phyloP scores from a whole-genome alignment of 2,888 invertebrate species.

The Parthenolecanium corni region DNA sequence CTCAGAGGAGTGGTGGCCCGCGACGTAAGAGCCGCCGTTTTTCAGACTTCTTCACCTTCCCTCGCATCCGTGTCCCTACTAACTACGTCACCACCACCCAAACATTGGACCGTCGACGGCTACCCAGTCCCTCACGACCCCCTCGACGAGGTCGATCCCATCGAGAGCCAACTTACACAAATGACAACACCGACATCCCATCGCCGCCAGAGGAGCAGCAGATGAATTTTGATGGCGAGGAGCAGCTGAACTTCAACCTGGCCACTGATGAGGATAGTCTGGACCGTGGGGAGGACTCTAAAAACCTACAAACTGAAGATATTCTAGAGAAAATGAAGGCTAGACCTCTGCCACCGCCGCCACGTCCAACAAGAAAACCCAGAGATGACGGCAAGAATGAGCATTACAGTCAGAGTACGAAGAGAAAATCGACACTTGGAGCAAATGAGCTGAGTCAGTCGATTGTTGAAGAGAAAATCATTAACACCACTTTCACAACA shows the following conservation, averaged over 20 bases:
- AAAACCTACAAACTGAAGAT: slow-evolving; percentile 60
- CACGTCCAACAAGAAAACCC: slow-evolving; percentile 59
- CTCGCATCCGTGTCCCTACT: slow-evolving; percentile 3
- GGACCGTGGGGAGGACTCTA: slow-evolving; percentile 34
- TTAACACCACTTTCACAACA: not conserved
- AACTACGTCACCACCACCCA: slow-evolving; percentile 17
- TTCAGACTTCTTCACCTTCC: slow-evolving; percentile 25
- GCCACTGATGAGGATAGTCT: slow-evolving; percentile 20
- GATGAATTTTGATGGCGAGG: slow-evolving; percentile 29
- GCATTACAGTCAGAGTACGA: slow-evolving; percentile 2
- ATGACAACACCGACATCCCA: slow-evolving; percentile 34
- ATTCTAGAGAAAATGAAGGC: slow-evolving; percentile 72
- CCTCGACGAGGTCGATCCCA: slow-evolving; percentile 46
- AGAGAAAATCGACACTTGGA: slow-evolving; percentile 18
- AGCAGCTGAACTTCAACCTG: not conserved
- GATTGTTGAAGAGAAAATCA: slow-evolving; percentile 29
- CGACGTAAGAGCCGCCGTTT: slow-evolving; percentile 13
- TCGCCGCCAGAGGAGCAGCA: slow-evolving; percentile 37
- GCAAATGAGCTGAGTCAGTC: slow-evolving; percentile 7
- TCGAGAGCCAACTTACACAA: slow-evolving; percentile 38
- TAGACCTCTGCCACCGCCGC: slow-evolving; percentile 74
- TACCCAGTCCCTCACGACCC: slow-evolving; percentile 21
- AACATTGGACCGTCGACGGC: not conserved
- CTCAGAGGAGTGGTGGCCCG: not conserved
- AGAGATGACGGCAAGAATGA: slow-evolving; percentile 31